Percentiles rank a stretch among this genome's conserved stretches.
phyloP scores from a whole-genome alignment of 2,113 vertebrate genomes.

The Stercorarius parasiticus region DNA sequence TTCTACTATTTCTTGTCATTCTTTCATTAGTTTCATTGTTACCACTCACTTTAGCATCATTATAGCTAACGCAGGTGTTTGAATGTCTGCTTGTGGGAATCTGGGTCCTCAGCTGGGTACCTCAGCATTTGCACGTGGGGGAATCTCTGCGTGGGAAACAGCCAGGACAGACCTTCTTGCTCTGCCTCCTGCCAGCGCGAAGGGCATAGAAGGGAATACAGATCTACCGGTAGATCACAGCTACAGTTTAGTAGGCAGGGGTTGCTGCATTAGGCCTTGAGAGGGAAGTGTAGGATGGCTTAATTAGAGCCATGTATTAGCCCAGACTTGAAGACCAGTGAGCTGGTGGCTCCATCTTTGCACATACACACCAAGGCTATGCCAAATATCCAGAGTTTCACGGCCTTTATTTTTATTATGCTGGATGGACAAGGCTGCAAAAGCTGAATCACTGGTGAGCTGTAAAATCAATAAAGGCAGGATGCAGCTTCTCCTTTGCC shows the following conservation, averaged over 20 bases:
- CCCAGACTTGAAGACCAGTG: neutral
- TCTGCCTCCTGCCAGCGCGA: neutral
- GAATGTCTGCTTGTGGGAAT: neutral
- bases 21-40: neutral
- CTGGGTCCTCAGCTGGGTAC: neutral
- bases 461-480: neutral
- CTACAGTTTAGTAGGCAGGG: neutral
- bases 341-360: neutral
- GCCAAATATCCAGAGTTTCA: neutral
- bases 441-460: neutral
- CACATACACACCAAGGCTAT: neutral
- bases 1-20: neutral
- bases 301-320: neutral
- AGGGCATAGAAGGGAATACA: neutral
- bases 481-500: neutral
- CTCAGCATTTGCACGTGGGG: neutral
- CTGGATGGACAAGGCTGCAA: neutral
- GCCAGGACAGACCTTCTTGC: neutral
- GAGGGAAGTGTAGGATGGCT: neutral
- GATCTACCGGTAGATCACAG: neutral
- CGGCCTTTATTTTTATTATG: neutral
- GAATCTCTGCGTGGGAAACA: neutral
- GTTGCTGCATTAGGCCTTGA: neutral
- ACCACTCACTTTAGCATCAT: neutral
- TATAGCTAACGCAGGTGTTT: neutral